Conservation (phyloP, 2,113 vertebrate species). For the Xiphophorus couchianus region DNA sequence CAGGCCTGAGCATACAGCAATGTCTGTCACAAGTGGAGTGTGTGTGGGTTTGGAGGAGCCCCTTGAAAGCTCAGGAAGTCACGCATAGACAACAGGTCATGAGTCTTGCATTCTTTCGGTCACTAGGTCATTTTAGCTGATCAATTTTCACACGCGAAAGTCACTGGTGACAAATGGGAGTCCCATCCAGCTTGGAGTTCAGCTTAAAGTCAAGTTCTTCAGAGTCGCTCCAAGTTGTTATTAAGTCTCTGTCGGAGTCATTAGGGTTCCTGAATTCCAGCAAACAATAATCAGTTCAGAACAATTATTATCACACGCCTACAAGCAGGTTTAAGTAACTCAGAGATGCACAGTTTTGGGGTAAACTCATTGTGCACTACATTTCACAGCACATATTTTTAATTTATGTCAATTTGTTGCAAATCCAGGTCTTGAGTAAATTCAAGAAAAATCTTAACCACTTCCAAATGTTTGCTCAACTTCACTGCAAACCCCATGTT, state of each 20-base stretch:
- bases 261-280: background rate
- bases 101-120: constrained; percentile 21
- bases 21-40: constrained; percentile 7
- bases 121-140: constrained; percentile 39
- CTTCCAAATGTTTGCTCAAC: constrained; percentile 8
- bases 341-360: background rate
- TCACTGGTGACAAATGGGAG: background rate
- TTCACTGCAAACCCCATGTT: background rate
- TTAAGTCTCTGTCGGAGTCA: background rate
- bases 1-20: background rate
- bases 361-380: background rate
- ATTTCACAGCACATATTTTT: background rate
- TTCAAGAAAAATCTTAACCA: background rate
- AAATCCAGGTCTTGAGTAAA: background rate
- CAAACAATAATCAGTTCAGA: background rate
- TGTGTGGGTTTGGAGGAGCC: constrained; percentile 12
- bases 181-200: background rate
- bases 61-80: constrained; percentile 46
- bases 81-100: constrained; percentile 14
- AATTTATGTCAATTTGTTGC: background rate
- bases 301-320: background rate
- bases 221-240: background rate
- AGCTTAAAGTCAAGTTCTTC: constrained; percentile 9
- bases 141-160: constrained; percentile 32
- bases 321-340: background rate